A percentile compares a stretch with the other conserved stretches of the same genome.
Evolutionary conservation across 2,888 invertebrate species (phyloP).

Genomic region (Callyntrura sp.): DNA sequence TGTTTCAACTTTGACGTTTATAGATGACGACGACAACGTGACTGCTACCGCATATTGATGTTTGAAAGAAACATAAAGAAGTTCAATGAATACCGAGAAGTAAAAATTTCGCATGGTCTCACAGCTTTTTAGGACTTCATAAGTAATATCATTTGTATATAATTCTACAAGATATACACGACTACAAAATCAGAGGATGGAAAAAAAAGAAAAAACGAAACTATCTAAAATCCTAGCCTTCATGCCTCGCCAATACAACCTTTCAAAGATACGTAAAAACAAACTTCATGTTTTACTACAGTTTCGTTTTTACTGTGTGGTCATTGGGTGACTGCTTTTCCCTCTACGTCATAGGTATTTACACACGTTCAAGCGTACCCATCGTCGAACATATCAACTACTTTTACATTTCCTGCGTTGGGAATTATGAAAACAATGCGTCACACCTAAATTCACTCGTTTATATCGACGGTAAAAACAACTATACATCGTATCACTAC

Average conservation of each 20-base stretch:
- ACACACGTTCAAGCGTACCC: not conserved
- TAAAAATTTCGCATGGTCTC: too few species aligned
- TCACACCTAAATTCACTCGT: constrained; percentile 49
- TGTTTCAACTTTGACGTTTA: too few species aligned
- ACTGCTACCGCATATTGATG: too few species aligned
- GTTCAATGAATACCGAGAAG: too few species aligned
- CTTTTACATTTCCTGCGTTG: constrained; percentile 22
- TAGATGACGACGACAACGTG: too few species aligned
- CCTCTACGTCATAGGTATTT: not conserved
- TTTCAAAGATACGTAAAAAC: not conserved
- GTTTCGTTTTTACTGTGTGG: constrained; percentile 7
- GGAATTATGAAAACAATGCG: constrained; percentile 46
- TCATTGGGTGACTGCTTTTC: not conserved
- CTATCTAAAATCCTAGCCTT: not conserved
- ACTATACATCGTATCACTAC: not conserved
- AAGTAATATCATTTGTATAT: too few species aligned
- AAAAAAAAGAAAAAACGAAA: not conserved
- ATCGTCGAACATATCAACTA: not conserved
- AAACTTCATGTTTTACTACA: constrained; percentile 12
- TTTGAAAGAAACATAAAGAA: too few species aligned
- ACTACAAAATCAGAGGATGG: too few species aligned
- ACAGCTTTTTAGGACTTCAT: too few species aligned
- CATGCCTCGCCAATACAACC: not conserved
- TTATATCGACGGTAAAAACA: constrained; percentile 25
- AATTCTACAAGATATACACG: too few species aligned